Conservation (phyloP, 37 sponge, comb jelly and placozoan species). For the Haliclona indistincta region DNA sequence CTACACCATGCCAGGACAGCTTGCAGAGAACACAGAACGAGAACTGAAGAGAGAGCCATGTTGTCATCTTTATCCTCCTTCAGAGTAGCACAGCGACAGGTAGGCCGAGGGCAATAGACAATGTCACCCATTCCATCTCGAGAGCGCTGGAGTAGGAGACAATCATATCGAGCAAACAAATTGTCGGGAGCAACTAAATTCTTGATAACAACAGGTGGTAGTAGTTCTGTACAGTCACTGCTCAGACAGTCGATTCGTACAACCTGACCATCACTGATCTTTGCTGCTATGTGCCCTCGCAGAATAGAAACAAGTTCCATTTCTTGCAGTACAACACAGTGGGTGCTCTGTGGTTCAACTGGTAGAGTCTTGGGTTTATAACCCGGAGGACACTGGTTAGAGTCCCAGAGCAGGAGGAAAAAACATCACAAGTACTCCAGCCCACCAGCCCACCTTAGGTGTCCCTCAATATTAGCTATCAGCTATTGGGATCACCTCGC, state of each 20-base stretch:
- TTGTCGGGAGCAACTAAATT: slow-evolving; percentile 39
- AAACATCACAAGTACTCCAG: no score
- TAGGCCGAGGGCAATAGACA: slow-evolving; percentile 73
- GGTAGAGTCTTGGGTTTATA: no score
- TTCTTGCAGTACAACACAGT: no score
- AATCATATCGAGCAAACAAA: slow-evolving; percentile 39
- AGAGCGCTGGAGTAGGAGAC: slow-evolving; percentile 36
- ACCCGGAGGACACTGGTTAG: no score
- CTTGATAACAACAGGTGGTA: slow-evolving; percentile 23
- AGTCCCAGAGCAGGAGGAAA: no score
- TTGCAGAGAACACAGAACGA: slow-evolving; percentile 77
- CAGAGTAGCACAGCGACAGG: slow-evolving; percentile 58
- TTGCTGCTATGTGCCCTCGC: slow-evolving; percentile 30
- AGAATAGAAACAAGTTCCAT: no score
- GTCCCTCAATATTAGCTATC: no score
- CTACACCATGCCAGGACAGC: slow-evolving; percentile 68
- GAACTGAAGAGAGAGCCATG: slow-evolving; percentile 55
- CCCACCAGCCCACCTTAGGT: no score
- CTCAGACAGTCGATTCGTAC: slow-evolving; percentile 49
- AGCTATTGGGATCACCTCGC: no score
- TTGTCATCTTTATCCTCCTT: slow-evolving; percentile 39
- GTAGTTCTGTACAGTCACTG: slow-evolving; percentile 3
- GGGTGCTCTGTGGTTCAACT: no score
- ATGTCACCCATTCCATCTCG: slow-evolving; percentile 79
- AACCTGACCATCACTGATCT: slow-evolving; percentile 53